Percentiles rank a stretch among this genome's conserved stretches.
phyloP scores from a whole-genome alignment of 2,888 invertebrate genomes.

The Trissoscelio sp. region DNA sequence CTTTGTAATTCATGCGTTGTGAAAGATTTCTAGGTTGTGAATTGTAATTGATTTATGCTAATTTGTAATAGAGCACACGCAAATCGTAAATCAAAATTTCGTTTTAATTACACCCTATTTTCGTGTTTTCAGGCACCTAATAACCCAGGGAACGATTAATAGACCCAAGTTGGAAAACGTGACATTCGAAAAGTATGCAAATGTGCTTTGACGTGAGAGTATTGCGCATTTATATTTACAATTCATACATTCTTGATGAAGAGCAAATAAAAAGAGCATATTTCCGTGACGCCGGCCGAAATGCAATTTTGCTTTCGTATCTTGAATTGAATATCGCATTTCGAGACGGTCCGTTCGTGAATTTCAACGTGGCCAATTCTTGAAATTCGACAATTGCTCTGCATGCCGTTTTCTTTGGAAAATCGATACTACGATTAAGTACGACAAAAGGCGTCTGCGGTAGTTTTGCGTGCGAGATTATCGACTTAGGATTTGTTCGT shows the following conservation, averaged over 20 bases:
- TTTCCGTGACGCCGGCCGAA: constrained; percentile 7
- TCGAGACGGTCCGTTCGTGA: not conserved
- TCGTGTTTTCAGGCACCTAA: not conserved
- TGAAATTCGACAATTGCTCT: no score
- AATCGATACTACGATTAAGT: not conserved
- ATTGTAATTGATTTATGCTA: constrained; percentile 16
- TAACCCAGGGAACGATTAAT: not conserved
- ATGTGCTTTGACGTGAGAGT: constrained; percentile 3
- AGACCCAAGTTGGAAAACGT: not conserved
- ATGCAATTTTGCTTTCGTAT: constrained; percentile 22
- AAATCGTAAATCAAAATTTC: not conserved
- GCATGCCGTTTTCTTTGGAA: not conserved
- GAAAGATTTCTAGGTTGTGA: constrained; percentile 15
- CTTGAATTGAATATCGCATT: constrained; percentile 9
- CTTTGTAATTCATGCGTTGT: constrained; percentile 23
- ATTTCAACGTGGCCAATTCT: no score
- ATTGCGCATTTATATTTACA: constrained; percentile 18
- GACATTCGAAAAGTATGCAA: constrained; percentile 10
- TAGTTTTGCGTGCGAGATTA: constrained; percentile 16
- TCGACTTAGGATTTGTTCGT: constrained; percentile 13
- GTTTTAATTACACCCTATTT: constrained; percentile 13
- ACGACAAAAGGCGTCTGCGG: no score
- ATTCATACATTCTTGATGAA: constrained; percentile 21
- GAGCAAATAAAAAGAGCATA: constrained; percentile 43
- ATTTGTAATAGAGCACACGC: not conserved